Evolutionary conservation across 2,888 invertebrate species (phyloP).

Genomic region (Marasmarcha lunaedactyla): DNA sequence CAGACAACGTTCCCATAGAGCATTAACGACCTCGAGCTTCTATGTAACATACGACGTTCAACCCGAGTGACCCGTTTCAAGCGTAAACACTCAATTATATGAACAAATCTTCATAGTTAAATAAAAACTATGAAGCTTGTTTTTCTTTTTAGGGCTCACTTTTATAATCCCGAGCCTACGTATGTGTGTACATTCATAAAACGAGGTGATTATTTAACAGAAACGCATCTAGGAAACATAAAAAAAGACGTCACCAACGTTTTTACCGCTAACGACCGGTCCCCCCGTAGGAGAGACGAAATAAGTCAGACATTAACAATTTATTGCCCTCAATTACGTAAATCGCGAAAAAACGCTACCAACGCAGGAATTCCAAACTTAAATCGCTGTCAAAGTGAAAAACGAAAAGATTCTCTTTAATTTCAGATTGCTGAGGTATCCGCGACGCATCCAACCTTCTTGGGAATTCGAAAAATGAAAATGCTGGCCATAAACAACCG

Average conservation of each 20-base stretch:
- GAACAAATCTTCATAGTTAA: too few relatives aligned
- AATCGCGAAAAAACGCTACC: constrained; percentile 51
- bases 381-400: constrained; percentile 49
- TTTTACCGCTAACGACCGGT: constrained; percentile 44
- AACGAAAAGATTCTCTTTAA: constrained; percentile 45
- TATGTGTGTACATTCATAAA: too few relatives aligned
- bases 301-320: constrained; percentile 53
- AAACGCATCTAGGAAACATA: constrained; percentile 42
- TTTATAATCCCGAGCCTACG: too few relatives aligned
- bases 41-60: constrained; percentile 42
- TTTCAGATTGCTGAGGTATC: constrained; percentile 59
- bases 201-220: constrained; percentile 27
- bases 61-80: constrained; percentile 5
- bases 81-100: too few relatives aligned
- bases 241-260: constrained; percentile 36
- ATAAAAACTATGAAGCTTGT: too few relatives aligned
- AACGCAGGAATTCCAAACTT: constrained; percentile 47
- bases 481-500: constrained; percentile 66
- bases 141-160: too few relatives aligned
- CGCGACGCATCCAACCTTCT: constrained; percentile 24
- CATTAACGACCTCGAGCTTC: constrained; percentile 38
- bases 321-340: constrained; percentile 63
- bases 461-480: constrained; percentile 65
- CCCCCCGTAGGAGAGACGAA: constrained; percentile 28
- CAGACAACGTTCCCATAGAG: constrained; percentile 47